Percentiles rank a stretch among this genome's conserved stretches.
Conservation (phyloP, 2,888 invertebrate genomes). For the Cotesia congregata region DNA sequence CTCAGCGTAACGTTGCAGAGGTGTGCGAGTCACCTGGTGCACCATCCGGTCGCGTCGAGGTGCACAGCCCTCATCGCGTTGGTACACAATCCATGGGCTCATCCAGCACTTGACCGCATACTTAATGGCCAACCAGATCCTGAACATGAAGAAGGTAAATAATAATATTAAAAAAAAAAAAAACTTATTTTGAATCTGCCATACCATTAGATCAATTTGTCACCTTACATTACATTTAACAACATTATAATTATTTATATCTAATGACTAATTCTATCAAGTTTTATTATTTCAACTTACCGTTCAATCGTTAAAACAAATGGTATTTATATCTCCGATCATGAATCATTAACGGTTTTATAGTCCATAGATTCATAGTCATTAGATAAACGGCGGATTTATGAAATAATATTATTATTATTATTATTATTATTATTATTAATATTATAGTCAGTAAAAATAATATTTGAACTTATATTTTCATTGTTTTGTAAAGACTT, state of each 20-base stretch:
- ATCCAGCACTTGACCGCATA: constrained; percentile 70
- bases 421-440: too few species aligned
- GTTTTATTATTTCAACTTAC: background rate
- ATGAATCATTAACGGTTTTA: background rate
- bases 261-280: background rate
- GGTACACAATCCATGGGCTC: constrained; percentile 73
- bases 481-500: too few species aligned
- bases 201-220: background rate
- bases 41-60: constrained; percentile 72
- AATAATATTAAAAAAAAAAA: background rate
- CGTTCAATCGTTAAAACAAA: background rate
- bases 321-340: background rate
- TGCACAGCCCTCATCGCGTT: constrained; percentile 74
- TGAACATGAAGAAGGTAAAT: constrained; percentile 69
- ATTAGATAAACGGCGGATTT: too few species aligned
- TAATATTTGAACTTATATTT: too few species aligned
- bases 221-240: background rate
- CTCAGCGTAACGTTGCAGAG: constrained; percentile 69
- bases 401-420: too few species aligned
- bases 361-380: too few species aligned
- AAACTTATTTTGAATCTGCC: background rate
- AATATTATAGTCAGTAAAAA: too few species aligned
- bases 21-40: constrained; percentile 69
- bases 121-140: constrained; percentile 66
- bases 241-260: background rate